Percentiles rank a stretch among this genome's conserved stretches.
phyloP scores from a whole-genome alignment of 2,797 vertebrate species.

The Gorsachius magnificus region DNA sequence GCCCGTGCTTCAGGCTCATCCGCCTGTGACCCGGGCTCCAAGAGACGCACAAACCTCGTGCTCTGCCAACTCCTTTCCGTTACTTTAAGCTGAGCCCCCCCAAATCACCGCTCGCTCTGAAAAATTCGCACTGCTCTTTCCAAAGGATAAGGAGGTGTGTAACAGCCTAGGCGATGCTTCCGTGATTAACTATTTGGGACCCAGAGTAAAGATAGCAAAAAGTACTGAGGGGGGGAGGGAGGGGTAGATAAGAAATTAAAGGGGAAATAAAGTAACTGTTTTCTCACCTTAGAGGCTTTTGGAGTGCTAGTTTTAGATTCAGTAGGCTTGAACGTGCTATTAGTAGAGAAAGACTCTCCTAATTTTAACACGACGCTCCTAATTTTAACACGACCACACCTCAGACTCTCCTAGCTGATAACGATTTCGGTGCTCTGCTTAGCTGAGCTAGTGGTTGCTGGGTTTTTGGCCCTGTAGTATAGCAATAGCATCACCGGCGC shows the following conservation, averaged over 20 bases:
- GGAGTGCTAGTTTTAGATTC: neutral
- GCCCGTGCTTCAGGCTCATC: neutral
- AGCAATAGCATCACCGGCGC: accelerated
- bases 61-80: neutral
- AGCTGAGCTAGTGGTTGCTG: neutral
- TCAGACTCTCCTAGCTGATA: no score
- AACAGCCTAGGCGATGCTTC: neutral
- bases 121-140: neutral
- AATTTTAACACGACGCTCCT: neutral
- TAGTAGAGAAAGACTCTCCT: neutral
- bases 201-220: neutral
- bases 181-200: neutral
- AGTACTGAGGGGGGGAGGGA: neutral
- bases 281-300: neutral
- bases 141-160: neutral
- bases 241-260: neutral
- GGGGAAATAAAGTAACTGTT: neutral
- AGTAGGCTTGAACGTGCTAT: neutral
- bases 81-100: neutral
- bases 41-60: neutral
- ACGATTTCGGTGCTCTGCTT: accelerated
- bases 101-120: neutral
- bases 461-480: no score
- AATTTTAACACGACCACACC: neutral
- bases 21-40: neutral